Conservation (phyloP, 2,888 invertebrate genomes). For the Teinopalpus imperialis region DNA sequence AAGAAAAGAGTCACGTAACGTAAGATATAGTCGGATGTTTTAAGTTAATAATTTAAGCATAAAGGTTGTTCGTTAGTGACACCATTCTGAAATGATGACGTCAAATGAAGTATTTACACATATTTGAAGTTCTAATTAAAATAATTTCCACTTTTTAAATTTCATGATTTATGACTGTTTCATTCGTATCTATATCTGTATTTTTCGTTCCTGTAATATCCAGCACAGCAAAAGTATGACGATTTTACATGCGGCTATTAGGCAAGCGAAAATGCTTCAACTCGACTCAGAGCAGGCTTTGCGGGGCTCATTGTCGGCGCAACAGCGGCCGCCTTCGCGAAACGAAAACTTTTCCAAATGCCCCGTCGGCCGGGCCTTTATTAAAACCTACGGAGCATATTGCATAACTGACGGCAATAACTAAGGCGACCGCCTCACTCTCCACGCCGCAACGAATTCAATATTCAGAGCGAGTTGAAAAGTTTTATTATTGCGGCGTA, state of each 20-base stretch:
- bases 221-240: constrained; percentile 35
- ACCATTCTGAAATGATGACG: no score
- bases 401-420: constrained; percentile 77
- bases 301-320: constrained; percentile 63
- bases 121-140: no score
- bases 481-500: constrained; percentile 81
- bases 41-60: no score
- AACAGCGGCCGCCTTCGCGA: constrained; percentile 68
- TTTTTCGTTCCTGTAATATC: constrained; percentile 3
- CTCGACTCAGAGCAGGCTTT: constrained; percentile 53
- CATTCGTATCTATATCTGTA: neutral
- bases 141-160: no score
- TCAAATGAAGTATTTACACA: no score
- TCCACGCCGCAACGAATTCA: constrained; percentile 69
- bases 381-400: constrained; percentile 76
- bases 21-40: no score
- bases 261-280: constrained; percentile 52
- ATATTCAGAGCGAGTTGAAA: constrained; percentile 76
- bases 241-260: constrained; percentile 49
- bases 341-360: constrained; percentile 77
- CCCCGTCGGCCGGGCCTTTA: constrained; percentile 69
- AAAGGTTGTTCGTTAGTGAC: no score
- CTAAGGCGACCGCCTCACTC: constrained; percentile 68
- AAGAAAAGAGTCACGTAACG: no score
- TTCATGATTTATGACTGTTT: constrained; percentile 25